Conservation (phyloP, 2,888 invertebrate species). For the Megastigmus dorsalis region DNA sequence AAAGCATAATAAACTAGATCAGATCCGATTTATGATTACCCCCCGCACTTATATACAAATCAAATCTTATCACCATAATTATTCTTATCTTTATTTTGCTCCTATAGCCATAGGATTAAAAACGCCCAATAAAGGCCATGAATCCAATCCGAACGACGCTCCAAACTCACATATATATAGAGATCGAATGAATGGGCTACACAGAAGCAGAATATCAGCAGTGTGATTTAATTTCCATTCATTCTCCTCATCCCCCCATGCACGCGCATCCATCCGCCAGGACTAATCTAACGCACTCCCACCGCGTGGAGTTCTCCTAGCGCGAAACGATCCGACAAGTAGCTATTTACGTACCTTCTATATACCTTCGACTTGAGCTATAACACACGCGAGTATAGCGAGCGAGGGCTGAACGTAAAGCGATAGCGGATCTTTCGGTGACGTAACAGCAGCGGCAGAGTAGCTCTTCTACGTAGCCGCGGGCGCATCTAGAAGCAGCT, state of each 20-base stretch:
- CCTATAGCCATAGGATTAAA: neutral
- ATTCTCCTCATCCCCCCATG: constrained; percentile 55
- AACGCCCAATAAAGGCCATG: neutral
- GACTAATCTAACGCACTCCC: too few species aligned
- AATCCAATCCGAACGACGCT: neutral
- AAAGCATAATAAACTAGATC: too few species aligned
- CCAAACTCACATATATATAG: neutral
- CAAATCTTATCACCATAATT: too few species aligned
- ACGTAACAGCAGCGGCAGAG: too few species aligned
- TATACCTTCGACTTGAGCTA: too few species aligned
- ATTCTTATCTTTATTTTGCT: neutral
- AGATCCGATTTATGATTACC: too few species aligned
- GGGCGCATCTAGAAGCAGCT: too few species aligned
- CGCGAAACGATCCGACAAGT: constrained; percentile 72
- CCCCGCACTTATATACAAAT: too few species aligned
- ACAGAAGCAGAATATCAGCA: neutral
- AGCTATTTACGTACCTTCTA: constrained; percentile 73
- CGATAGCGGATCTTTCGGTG: constrained; percentile 36
- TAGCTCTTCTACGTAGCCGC: too few species aligned
- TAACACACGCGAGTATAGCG: constrained; percentile 54
- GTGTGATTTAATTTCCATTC: constrained; percentile 43
- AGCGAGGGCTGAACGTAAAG: constrained; percentile 24
- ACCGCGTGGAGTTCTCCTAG: too few species aligned
- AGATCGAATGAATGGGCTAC: neutral
- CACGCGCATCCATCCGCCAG: constrained; percentile 10